These are phyloP conservation scores for Brenthis daphne DNA, from an alignment of 2,888 invertebrate species.

Conservation along the genomic window DNA sequence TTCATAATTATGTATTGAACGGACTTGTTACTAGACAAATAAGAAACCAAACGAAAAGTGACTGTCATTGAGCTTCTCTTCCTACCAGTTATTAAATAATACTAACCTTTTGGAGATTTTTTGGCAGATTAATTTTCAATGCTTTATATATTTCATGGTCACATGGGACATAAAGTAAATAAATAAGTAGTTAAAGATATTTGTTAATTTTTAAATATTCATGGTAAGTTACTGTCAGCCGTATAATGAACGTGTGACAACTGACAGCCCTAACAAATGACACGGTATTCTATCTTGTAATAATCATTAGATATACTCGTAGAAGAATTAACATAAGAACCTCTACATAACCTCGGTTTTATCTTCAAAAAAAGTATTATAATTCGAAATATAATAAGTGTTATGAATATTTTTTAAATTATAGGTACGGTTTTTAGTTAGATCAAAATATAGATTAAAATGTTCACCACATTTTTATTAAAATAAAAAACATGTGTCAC, in stretches of 20 bases:
- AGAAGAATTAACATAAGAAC: slow-evolving; percentile 3
- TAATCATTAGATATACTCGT: background rate
- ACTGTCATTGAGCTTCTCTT: too few species aligned
- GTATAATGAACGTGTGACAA: background rate
- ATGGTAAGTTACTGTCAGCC: background rate
- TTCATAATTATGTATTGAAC: too few species aligned
- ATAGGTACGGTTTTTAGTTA: background rate
- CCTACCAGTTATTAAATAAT: too few species aligned
- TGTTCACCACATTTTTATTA: background rate
- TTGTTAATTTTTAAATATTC: too few species aligned
- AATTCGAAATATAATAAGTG: background rate
- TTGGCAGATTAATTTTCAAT: too few species aligned
- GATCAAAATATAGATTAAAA: background rate
- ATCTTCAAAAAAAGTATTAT: background rate
- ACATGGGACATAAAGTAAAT: too few species aligned
- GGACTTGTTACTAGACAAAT: too few species aligned
- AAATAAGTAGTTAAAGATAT: too few species aligned
- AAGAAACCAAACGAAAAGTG: too few species aligned
- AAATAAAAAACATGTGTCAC: too few species aligned
- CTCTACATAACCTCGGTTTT: slow-evolving; percentile 5
- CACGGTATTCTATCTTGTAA: background rate
- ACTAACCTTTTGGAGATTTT: too few species aligned
- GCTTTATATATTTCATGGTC: too few species aligned
- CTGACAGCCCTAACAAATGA: slow-evolving; percentile 8
- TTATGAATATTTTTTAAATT: background rate